Base-by-base conservation (phyloP, 1,140 invertebrate genomes). In the Pinna nobilis region DNA sequence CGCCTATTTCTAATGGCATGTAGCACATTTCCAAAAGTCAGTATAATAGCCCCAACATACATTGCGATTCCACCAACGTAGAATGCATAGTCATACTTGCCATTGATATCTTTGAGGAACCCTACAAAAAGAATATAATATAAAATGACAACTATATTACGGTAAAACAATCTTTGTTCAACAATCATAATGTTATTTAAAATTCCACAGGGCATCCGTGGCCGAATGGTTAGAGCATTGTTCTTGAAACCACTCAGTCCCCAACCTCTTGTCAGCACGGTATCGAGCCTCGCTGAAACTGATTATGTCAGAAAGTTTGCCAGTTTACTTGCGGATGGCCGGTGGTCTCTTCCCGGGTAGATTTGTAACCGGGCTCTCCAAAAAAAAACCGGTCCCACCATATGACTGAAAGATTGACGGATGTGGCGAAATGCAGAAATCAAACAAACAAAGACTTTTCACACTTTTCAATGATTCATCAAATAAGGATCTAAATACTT, bases 61-160 rank as follows among this genome's bases (percentile, higher is more conserved):
- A 81, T 70, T 9, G 70, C 59, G 13, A 49, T 65, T 15, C 78
- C 77, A n/a, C 80, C 77, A 44, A 85, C 59, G 39, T 79, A 81
- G 57, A 85, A 85, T 0, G 76, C 77, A 33, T 76, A 71, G 35
- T 81, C 74, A 71, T 71, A 85, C 3, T 32, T 67, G 0, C 83
- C 82, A 13, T 72, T 61, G 2, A 73, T 41, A 47, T 85, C 83
- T 49, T 76, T 82, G n/a, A 85, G 37, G 13, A 78, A 41, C 49
- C 82, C 82, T 83, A 50, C 5, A 75, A 68, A 53, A 49, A 33
- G 37, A 70, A 57, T 20, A 7, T 5, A 23, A 68, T 18, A 41
- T 37, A 55, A 53, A 30, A 11, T 7, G 9, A 69, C 5, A 59
- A 20, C 25, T 25, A 68, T 3, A 39, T 33, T 11, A 20, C 28